Base-by-base conservation (phyloP, 2,113 vertebrate genomes). In the Reinhardtius hippoglossoides region DNA sequence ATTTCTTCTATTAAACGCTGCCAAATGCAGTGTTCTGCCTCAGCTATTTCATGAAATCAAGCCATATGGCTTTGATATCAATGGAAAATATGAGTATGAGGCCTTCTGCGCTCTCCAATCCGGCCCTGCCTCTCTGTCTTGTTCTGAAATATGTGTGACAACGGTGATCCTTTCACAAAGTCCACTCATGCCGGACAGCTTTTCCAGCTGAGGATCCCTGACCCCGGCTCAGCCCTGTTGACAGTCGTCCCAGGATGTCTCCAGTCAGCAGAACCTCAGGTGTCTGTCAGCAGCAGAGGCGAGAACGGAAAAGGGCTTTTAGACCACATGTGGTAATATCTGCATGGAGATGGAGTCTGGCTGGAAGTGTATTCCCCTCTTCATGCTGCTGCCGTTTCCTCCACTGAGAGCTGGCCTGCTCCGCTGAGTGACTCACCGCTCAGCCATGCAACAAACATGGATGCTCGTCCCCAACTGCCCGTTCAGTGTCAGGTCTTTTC, bases 11-110 rank as follows among this genome's bases (percentile, higher is more conserved):
- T 87, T 81, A 70, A 85, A 86, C 67, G 44, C 61, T 81, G 80
- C 86, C 81, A 88, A 83, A 66, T 76, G 77, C 76, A 77, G 80
- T 89, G 79, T 35, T 65, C 76, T 42, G 80, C 74, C 40, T 82
- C 75, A 85, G 52, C 85, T 91, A 87, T 88, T 89, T 92, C 71
- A 80, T 89, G 84, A 91, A 85, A 92, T 85, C 77, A 85, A 85
- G 80, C 89, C 94, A 94, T 93, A 92, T 95, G 93, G 93, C 90
- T 94, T 93, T 91, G 88, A 94, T 94, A 94, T 93, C 82, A 87
- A 81, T 90, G 91, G 92, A 95, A 95, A 94, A 93, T 92, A 90
- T 94, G 92, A 93, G 91, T 92, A 83, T 82, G 71, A 50, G 73
- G 85, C 87, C 67, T 80, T 60, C 71, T 77, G 85, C 73, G n/a